phyloP scores from a whole-genome alignment of 2,888 invertebrate genomes.

The Ditula angustiorana region DNA sequence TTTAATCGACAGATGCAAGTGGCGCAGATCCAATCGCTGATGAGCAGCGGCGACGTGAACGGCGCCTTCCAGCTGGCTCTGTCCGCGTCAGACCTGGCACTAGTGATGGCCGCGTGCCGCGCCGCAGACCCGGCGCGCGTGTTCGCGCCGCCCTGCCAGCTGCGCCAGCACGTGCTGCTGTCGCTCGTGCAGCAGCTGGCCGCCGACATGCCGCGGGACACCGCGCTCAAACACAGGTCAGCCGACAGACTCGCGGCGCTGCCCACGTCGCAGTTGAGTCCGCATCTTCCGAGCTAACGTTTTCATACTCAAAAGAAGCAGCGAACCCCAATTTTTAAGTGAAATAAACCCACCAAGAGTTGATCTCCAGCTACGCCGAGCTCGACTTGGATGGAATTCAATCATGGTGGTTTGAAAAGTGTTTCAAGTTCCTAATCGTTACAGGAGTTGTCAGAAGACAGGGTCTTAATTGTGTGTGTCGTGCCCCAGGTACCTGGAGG shows the following conservation, averaged over 20 bases:
- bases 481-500: slow-evolving; percentile 94
- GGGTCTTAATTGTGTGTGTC: no score
- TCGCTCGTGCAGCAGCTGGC: slow-evolving; percentile 96
- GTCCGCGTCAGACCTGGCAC: slow-evolving; percentile 92
- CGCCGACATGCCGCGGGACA: slow-evolving; percentile 93
- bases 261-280: slow-evolving; percentile 45
- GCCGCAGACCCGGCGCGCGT: slow-evolving; percentile 92
- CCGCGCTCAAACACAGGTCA: slow-evolving; percentile 79
- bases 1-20: slow-evolving; percentile 86
- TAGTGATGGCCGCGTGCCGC: slow-evolving; percentile 95
- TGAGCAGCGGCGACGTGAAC: slow-evolving; percentile 91
- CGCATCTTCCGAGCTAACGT: no score
- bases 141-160: slow-evolving; percentile 89
- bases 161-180: slow-evolving; percentile 95
- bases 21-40: slow-evolving; percentile 88
- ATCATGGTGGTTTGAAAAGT: no score
- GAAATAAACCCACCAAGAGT: no score
- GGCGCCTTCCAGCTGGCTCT: slow-evolving; percentile 97
- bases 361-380: no score
- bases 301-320: no score
- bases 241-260: slow-evolving; percentile 83
- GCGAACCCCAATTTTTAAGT: no score
- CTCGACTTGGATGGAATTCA: no score
- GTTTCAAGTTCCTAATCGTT: no score
- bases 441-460: no score